Conservation (phyloP, 2,888 invertebrate genomes). For the Drosophila antonietae region DNA sequence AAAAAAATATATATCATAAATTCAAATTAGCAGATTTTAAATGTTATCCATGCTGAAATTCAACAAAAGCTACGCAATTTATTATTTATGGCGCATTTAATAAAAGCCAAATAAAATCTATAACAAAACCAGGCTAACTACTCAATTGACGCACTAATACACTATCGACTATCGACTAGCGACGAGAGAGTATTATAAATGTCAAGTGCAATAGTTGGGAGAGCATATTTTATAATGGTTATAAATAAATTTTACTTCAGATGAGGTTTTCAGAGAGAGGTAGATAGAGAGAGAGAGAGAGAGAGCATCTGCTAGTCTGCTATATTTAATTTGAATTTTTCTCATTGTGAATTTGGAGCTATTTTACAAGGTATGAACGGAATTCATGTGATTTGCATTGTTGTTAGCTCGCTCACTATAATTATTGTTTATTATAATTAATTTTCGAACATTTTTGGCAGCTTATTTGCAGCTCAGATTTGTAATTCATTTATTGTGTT, state of each 20-base stretch:
- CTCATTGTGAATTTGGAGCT: conserved; percentile 16
- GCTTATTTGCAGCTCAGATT: conserved; percentile 69
- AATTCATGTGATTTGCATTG: conserved; percentile 38
- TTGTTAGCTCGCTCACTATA: conserved; percentile 41
- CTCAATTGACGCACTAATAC: conserved; percentile 4
- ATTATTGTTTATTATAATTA: conserved; percentile 65
- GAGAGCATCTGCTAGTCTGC: conserved; percentile 7
- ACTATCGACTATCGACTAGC: background rate
- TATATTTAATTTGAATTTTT: background rate
- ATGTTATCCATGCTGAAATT: conserved; percentile 70
- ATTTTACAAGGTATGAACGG: conserved; percentile 26
- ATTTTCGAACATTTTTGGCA: conserved; percentile 67
- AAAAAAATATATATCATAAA: conserved; percentile 53
- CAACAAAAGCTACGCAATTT: conserved; percentile 54
- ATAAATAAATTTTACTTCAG: too few species aligned
- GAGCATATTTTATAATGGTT: too few species aligned
- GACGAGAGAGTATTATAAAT: background rate
- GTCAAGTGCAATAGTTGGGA: background rate
- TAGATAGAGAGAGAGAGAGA: background rate
- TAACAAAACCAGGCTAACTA: conserved; percentile 3
- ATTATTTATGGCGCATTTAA: conserved; percentile 72
- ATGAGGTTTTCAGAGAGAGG: background rate
- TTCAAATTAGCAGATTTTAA: conserved; percentile 74
- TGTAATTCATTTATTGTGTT: conserved; percentile 55
- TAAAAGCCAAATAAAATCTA: conserved; percentile 57